Conservation (phyloP, 2,113 vertebrate genomes). For the Gavialis gangeticus region DNA sequence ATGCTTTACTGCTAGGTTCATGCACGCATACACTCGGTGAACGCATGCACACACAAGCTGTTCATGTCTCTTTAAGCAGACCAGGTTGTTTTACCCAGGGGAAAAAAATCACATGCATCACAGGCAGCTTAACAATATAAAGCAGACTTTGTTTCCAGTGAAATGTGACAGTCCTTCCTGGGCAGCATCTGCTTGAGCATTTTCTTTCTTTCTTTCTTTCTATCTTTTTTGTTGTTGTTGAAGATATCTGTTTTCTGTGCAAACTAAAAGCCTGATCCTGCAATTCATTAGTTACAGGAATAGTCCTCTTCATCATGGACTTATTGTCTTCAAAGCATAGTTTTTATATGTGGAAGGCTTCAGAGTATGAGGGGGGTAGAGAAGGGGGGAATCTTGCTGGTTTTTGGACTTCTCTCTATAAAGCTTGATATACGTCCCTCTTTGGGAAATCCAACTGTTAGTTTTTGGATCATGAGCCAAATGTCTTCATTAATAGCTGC, state of each 20-base stretch:
- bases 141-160: conserved; percentile 4
- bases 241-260: accelerated
- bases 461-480: background rate
- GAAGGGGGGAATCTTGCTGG: background rate
- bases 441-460: background rate
- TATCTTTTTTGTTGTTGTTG: accelerated
- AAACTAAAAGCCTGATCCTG: background rate
- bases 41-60: accelerated
- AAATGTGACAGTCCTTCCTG: accelerated
- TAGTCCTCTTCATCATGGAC: background rate
- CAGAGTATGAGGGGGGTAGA: background rate
- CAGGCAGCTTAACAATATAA: background rate
- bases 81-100: conserved; percentile 23
- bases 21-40: accelerated
- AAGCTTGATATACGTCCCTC: background rate
- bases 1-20: background rate
- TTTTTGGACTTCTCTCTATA: background rate
- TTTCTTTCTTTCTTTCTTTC: no score
- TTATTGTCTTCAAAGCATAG: background rate
- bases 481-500: background rate
- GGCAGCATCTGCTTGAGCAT: background rate
- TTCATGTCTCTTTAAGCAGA: accelerated
- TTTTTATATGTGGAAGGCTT: background rate
- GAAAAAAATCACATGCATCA: background rate
- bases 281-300: background rate